Conservation (phyloP, 2,888 invertebrate species). For the Phyllotreta striolata region DNA sequence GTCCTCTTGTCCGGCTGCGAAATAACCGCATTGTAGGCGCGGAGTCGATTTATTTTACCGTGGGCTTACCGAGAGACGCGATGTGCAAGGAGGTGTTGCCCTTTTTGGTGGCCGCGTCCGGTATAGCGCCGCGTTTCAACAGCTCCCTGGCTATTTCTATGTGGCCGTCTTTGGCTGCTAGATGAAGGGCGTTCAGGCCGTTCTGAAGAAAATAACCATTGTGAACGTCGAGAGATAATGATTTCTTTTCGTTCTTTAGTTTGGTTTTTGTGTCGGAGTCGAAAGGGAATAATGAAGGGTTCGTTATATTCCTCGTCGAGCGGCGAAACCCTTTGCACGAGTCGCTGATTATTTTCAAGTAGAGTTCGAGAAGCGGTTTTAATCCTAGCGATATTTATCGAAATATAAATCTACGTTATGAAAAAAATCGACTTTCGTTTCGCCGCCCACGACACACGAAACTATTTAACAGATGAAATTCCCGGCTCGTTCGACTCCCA, state of each 20-base stretch:
- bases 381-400: too few relatives aligned
- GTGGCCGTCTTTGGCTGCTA: constrained; percentile 98
- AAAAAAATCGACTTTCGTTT: too few relatives aligned
- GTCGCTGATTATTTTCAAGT: background rate
- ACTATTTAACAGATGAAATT: too few relatives aligned
- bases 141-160: constrained; percentile 91
- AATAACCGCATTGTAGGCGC: constrained; percentile 25
- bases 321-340: too few relatives aligned
- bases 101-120: constrained; percentile 97
- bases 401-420: too few relatives aligned
- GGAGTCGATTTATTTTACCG: background rate
- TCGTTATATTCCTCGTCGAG: too few relatives aligned
- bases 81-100: constrained; percentile 97
- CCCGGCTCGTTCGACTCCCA: too few relatives aligned
- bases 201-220: constrained; percentile 70
- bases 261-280: too few relatives aligned
- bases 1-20: constrained; percentile 87
- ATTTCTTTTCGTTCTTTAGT: constrained; percentile 7
- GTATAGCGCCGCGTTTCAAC: constrained; percentile 86
- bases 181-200: constrained; percentile 95
- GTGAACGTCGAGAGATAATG: constrained; percentile 20
- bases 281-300: too few relatives aligned
- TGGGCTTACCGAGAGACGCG: constrained; percentile 75
- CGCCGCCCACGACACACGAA: too few relatives aligned
- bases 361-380: too few relatives aligned